phyloP scores from a whole-genome alignment of 92 coral and sea anemone species.

The Desmophyllum pertusum region DNA sequence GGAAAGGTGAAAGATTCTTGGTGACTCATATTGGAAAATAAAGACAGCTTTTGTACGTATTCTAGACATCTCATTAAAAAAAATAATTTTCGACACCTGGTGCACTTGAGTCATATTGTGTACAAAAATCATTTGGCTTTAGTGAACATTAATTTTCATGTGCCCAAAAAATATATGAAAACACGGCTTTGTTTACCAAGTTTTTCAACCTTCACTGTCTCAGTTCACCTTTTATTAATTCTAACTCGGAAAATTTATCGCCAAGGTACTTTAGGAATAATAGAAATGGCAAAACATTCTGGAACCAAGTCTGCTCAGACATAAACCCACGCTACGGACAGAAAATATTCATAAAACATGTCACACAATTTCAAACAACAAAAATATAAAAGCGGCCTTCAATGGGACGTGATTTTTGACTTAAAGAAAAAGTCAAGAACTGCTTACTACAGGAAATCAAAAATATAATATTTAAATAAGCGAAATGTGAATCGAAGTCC shows the following conservation, averaged over 20 bases:
- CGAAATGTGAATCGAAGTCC: background rate
- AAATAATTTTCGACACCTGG: constrained; percentile 13
- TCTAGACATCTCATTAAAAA: constrained; percentile 10
- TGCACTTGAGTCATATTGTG: background rate
- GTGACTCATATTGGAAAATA: background rate
- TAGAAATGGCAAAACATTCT: too few relatives aligned
- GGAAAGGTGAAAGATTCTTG: background rate
- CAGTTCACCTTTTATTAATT: background rate
- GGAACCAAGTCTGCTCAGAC: background rate
- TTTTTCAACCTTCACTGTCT: constrained; percentile 1
- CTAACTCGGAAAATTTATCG: background rate
- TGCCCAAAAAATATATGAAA: constrained; percentile 2
- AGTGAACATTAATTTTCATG: constrained; percentile 24
- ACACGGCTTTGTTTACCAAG: constrained; percentile 31
- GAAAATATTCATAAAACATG: constrained; percentile 23
- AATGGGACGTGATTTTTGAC: constrained; percentile 12
- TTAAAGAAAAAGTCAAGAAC: constrained; percentile 30
- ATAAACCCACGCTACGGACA: background rate
- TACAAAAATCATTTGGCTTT: background rate
- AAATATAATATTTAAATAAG: constrained; percentile 9
- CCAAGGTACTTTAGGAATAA: background rate
- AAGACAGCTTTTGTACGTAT: background rate
- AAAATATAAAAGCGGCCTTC: background rate
- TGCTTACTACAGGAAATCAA: background rate
- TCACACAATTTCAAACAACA: constrained; percentile 25